Base-by-base conservation (phyloP, 2,113 vertebrate species). In the Baryphthengus martii region DNA sequence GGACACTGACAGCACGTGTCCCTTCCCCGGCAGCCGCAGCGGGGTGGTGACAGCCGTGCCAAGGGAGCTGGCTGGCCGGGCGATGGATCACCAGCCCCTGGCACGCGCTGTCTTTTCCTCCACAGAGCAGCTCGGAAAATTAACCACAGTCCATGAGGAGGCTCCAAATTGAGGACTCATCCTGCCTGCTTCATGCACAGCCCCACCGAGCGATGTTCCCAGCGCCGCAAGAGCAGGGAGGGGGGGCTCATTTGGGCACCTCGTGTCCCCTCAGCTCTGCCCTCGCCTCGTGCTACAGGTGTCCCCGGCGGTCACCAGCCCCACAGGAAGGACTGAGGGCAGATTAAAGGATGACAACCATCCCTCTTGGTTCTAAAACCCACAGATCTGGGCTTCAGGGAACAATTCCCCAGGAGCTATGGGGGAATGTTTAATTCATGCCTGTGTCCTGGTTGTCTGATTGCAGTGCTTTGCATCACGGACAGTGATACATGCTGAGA, bases 261-360 rank as follows among this genome's bases (percentile, higher is more conserved):
- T 58, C 3, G 0, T 10, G 15, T 44, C 42, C 26, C 50, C 56
- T 78, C 10, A 1, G 13, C 5, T 78, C 23, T 14, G 52, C 42
- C 33, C 17, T 63, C 10, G 0, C 49, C 42, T 49, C 3, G 0
- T 37, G 17, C 35, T 23, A 8, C n/a, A 44, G 49, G 14, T 49
- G 23, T 10, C 49, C 14, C 73, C 17, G 39, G 39, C 68, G 49
- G 68, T 13, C 75, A 61, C 53, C 37, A 52, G 47, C 53, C 53
- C 59, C 53, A 20, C 49, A 10, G 2, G 3, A 79, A 56, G 4
- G 55, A 17, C 39, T 3, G 44, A 71, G 68, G 17, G 0, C 1
- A 55, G 33, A 62, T 67, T 55, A 62, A 77, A 72, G 5, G 13
- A 39, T 39, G 47, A 17, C 53, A 76, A 25, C 8, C 1, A 8